Conservation (phyloP, 2,113 vertebrate genomes). For the Oreamnos americanus region DNA sequence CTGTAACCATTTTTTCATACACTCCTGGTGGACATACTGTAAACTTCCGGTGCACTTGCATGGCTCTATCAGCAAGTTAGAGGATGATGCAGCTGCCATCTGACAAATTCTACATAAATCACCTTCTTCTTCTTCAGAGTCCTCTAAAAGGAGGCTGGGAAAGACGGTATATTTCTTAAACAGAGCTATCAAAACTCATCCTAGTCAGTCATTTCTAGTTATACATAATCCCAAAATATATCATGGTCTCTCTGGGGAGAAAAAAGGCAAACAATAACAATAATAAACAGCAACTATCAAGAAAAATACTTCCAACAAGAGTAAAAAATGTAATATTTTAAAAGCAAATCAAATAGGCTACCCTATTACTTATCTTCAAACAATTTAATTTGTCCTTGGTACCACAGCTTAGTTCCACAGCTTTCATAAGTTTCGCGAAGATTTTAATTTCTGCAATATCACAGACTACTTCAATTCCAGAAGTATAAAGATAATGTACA, state of each 20-base stretch:
- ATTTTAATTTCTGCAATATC: neutral
- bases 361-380: neutral
- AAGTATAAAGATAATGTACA: neutral
- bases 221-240: neutral
- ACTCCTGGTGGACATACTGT: slow-evolving; percentile 97
- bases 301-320: neutral
- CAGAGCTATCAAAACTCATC: neutral
- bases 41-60: slow-evolving; percentile 96
- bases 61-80: slow-evolving; percentile 94
- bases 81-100: slow-evolving; percentile 88
- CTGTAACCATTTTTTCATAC: slow-evolving; percentile 97
- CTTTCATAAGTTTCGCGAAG: neutral
- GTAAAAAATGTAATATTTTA: neutral
- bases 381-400: neutral
- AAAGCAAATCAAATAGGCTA: neutral
- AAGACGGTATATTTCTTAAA: slow-evolving; percentile 34
- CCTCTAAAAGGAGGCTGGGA: slow-evolving; percentile 93
- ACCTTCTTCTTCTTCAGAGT: slow-evolving; percentile 97
- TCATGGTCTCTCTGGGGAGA: neutral
- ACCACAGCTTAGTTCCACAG: neutral
- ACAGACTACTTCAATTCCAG: neutral
- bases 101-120: slow-evolving; percentile 98
- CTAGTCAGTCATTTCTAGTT: neutral
- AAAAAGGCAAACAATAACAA: neutral
- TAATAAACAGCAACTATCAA: neutral